These are phyloP conservation scores for Himalopsyche japonica DNA, from an alignment of 2,888 invertebrate genomes.

Conservation along the genomic window DNA sequence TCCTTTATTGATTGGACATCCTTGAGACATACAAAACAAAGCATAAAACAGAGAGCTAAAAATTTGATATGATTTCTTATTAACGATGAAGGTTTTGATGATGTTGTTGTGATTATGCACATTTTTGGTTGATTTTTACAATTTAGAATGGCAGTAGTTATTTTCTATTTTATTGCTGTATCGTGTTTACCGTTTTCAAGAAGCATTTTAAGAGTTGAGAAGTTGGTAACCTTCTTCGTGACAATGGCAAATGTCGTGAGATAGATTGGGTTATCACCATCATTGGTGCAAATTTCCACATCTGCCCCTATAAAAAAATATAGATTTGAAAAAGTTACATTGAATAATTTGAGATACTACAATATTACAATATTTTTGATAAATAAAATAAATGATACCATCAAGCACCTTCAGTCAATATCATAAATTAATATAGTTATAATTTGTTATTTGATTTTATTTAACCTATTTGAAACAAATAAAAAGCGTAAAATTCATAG, in stretches of 20 bases:
- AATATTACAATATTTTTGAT: no score
- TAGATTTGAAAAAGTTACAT: neutral
- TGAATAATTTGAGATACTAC: no score
- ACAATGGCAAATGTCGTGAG: conserved; percentile 31
- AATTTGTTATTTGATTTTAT: no score
- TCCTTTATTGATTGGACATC: conserved; percentile 34
- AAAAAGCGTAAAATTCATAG: no score
- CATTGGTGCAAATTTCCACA: conserved; percentile 14
- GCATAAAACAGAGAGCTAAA: neutral
- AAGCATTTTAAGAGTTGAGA: conserved; percentile 31
- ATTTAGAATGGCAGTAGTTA: no score
- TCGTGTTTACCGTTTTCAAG: conserved; percentile 33
- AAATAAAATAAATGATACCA: no score
- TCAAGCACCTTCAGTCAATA: no score
- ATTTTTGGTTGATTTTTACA: no score
- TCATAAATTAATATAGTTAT: no score
- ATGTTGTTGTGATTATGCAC: no score
- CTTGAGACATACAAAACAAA: conserved; percentile 7
- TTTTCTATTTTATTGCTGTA: neutral
- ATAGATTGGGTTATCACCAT: conserved; percentile 36
- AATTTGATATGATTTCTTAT: neutral
- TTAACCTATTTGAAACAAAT: no score
- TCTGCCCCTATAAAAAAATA: conserved; percentile 35
- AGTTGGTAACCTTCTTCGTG: conserved; percentile 16
- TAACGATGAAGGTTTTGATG: no score